These are phyloP conservation scores for Calcarius lapponicus DNA, from an alignment of 2,797 vertebrate species.

Conservation along the genomic window DNA sequence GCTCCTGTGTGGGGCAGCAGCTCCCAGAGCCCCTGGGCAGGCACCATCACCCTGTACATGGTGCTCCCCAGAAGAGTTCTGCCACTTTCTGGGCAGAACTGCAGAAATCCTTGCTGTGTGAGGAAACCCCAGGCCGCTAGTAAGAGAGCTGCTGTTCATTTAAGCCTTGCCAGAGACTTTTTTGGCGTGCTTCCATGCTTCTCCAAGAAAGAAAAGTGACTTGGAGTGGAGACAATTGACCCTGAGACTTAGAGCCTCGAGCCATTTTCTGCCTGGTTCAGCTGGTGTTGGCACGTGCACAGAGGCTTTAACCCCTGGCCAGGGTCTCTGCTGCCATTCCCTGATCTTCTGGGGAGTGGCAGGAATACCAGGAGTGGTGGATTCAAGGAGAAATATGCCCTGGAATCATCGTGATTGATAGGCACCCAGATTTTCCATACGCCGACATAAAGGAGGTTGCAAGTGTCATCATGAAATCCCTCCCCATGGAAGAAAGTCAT, in stretches of 20 bases:
- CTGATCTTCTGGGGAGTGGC: neutral
- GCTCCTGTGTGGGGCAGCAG: neutral
- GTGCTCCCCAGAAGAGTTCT: neutral
- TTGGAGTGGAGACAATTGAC: conserved; percentile 63
- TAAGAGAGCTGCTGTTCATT: conserved; percentile 41
- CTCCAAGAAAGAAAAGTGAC: neutral
- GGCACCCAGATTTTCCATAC: neutral
- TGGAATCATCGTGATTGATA: neutral
- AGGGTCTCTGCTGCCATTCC: neutral
- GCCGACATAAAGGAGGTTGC: fast-evolving
- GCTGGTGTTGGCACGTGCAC: neutral
- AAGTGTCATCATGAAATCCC: neutral
- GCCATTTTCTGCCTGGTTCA: conserved; percentile 44
- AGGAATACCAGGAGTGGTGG: neutral
- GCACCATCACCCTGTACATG: fast-evolving
- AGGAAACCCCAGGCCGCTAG: neutral
- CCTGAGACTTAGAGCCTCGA: conserved; percentile 23
- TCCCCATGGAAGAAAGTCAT: neutral
- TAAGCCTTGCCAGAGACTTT: conserved; percentile 60
- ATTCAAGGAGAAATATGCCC: neutral
- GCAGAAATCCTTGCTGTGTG: neutral
- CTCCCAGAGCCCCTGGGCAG: neutral
- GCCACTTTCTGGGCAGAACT: neutral
- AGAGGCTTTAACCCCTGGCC: neutral
- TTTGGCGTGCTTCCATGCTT: conserved; percentile 48